Conservation (phyloP, 2,797 vertebrate species). For the Loris lydekkerianus region DNA sequence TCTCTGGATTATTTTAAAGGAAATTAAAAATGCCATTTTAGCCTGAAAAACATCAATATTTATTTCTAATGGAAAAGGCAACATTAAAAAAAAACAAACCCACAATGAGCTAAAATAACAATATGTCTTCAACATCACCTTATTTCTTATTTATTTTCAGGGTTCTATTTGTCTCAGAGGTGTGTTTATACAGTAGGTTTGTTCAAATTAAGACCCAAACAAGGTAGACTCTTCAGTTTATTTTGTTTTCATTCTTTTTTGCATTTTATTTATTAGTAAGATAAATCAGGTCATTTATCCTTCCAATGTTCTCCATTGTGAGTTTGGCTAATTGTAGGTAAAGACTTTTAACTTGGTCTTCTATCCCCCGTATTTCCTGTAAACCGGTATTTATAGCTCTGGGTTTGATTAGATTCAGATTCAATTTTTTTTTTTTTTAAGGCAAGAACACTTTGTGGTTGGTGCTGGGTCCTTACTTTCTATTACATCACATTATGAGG, state of each 20-base stretch:
- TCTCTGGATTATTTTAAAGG: constrained; percentile 25
- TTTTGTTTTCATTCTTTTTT: neutral
- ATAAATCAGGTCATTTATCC: neutral
- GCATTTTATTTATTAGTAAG: neutral
- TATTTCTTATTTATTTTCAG: neutral
- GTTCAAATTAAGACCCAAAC: neutral
- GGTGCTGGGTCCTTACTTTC: neutral
- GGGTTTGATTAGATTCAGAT: neutral
- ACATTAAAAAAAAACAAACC: neutral
- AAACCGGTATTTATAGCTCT: neutral
- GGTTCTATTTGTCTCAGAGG: neutral
- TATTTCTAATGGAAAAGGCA: neutral
- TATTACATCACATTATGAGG: too few species aligned
- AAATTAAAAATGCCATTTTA: constrained; percentile 52
- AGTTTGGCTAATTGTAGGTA: neutral
- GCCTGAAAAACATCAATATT: neutral
- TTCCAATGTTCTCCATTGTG: neutral
- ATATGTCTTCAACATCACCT: neutral
- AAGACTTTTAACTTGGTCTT: neutral
- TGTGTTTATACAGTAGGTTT: neutral
- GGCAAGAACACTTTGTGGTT: neutral
- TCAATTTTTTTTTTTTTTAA: too few species aligned
- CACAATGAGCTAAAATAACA: neutral
- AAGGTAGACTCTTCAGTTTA: neutral
- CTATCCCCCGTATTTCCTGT: neutral